Base-by-base conservation (phyloP, 2,888 invertebrate species). In the Cinara cedri region DNA sequence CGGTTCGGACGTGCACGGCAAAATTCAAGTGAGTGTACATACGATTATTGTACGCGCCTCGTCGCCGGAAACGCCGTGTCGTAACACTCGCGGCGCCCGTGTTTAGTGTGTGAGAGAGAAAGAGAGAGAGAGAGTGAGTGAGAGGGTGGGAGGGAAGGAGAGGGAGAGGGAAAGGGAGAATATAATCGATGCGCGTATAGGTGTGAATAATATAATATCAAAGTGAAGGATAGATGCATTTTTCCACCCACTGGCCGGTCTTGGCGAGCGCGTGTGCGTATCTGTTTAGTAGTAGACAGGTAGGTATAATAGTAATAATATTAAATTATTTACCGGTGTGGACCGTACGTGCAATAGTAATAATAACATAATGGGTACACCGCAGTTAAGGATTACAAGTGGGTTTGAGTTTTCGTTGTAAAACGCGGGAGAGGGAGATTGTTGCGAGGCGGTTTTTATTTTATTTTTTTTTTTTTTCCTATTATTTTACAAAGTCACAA, bases 21-120 rank as follows among this genome's bases (percentile, higher is more conserved):
- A 87, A 84, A 87, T 86, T 82, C 88, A 87, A 89, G 90, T 87
- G 86, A 87, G 86, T 84, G 16, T 11, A 6, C 34, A 34, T 34
- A 34, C 34, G 34, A 34, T 16, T 13, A 10, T 13, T n/a, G 51
- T 51, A 14, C 51, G 16, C n/a, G n/a, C n/a, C n/a, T n/a, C n/a
- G n/a, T n/a, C n/a, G n/a, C n/a, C 6, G 34, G 6, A 4, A 34
- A 34, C 34, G 6, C 6, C 6, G 6, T 34, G 34, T 34, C 34
- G 34, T 6, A 34, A 34, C 34, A 6, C n/a, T n/a, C 34, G 34
- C 34, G 34, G 34, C 6, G 6, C 34, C 34, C 6, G 3, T 34
- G 34, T 34, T n/a, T n/a, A n/a, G n/a, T n/a, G n/a, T n/a, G 44
- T 44, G 44, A 44, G 10, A 46, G 46, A 46, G 46, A 46, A 3